Evolutionary conservation across 2,888 invertebrate genomes (phyloP), one percentile per base, ranked within the genome.

Genomic region (Chironomus tentans): DNA sequence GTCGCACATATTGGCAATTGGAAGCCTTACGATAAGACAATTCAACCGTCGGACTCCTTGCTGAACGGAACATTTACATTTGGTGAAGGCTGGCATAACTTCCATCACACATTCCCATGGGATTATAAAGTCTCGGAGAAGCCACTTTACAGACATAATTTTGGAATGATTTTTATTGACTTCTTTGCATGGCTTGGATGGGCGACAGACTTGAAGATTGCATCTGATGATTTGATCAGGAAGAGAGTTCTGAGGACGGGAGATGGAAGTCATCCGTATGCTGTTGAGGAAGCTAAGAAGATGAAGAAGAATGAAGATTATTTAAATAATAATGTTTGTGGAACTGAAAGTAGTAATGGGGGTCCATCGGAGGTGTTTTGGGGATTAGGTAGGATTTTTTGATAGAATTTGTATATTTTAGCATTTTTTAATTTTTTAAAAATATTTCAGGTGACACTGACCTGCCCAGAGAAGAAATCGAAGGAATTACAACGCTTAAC

Each of bases 141-240:
- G 28, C 90, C 90, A 72, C 85, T 87, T 80, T 90, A 90, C 81
- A 84, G 85, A n/a, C 85, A 86, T 10, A 90, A 90, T 80, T 80
- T 84, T 78, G 88, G 90, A 0, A 90, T 89, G 0, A 88, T 85
- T 0, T 84, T 90, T 77, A 89, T 91, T 78, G 88, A 91, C 79
- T 81, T 88, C 47, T 92, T 91, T 80, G 91, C 92, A 7, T 87
- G 85, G 81, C 84, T 92, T 76, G 94, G 95, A 56, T 88, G 89
- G 86, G 95, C 93, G 0, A 94, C 94, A 82, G 94, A 95, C 81
- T 83, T 94, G 79, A 95, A 94, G 84, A 92, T 90, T 2, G 93
- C 93, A 3, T 87, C 91, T 3, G 82, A 85, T 4, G 89, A 91
- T 3, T 88, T 92, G 87, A 87, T 94, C 0, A 84, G 86, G 77